phyloP scores from a whole-genome alignment of 2,888 invertebrate genomes.

The Gnatocerus cornutus region DNA sequence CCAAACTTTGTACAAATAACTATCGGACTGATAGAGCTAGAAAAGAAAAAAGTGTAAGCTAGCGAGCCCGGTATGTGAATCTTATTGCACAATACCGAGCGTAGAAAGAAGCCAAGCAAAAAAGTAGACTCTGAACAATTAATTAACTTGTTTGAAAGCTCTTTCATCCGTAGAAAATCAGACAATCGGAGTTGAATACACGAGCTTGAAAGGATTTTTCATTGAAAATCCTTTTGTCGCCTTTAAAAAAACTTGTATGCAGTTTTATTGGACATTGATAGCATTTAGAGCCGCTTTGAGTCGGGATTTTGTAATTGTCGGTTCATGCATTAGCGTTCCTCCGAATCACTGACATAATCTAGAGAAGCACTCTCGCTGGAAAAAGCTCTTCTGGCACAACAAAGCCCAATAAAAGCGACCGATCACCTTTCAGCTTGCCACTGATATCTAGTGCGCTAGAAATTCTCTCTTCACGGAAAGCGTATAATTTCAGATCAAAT shows the following conservation, averaged over 20 bases:
- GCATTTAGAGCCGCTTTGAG: slow-evolving; percentile 24
- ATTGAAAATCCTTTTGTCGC: background rate
- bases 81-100: background rate
- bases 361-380: slow-evolving; percentile 34
- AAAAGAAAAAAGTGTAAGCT: background rate
- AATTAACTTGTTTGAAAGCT: slow-evolving; percentile 10
- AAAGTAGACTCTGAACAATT: background rate
- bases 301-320: slow-evolving; percentile 39
- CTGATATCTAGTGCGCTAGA: slow-evolving; percentile 28
- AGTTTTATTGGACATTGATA: slow-evolving; percentile 35
- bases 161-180: slow-evolving; percentile 5
- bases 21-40: no score
- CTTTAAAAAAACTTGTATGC: slow-evolving; percentile 21
- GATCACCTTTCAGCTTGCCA: slow-evolving; percentile 46
- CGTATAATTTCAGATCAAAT: slow-evolving; percentile 55
- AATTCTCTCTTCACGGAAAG: slow-evolving; percentile 44
- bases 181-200: slow-evolving; percentile 3
- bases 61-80: background rate
- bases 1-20: no score
- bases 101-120: background rate
- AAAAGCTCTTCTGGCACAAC: slow-evolving; percentile 32
- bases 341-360: slow-evolving; percentile 36
- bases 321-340: slow-evolving; percentile 38
- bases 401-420: slow-evolving; percentile 43
- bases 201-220: background rate